phyloP scores from a whole-genome alignment of 2,797 vertebrate species.

The Spea hammondii region DNA sequence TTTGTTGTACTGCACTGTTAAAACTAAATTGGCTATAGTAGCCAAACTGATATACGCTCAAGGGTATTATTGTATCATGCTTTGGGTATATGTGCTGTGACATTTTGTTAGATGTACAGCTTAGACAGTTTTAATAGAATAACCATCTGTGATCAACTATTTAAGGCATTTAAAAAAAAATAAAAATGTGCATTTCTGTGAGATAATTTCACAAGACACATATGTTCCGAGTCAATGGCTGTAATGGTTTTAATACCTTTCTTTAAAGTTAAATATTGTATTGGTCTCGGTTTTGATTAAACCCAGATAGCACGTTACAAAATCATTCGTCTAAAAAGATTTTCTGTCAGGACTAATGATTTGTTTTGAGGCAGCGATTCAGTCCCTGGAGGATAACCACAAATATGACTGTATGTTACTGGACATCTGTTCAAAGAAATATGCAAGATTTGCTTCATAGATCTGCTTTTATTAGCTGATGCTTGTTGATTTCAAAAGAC shows the following conservation, averaged over 20 bases:
- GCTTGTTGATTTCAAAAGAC: too few relatives aligned
- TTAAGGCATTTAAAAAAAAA: conserved; percentile 53
- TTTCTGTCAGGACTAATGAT: conserved; percentile 42
- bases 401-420: conserved; percentile 32
- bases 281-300: conserved; percentile 32
- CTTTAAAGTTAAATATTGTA: conserved; percentile 21
- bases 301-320: conserved; percentile 29
- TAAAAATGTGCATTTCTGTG: conserved; percentile 11
- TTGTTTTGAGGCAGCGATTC: conserved; percentile 27
- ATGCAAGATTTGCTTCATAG: conserved; percentile 4
- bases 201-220: conserved; percentile 4
- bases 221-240: conserved; percentile 27
- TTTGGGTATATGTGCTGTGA: conserved; percentile 63
- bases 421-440: conserved; percentile 40
- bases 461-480: too few relatives aligned
- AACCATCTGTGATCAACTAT: conserved; percentile 67
- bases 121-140: conserved; percentile 62
- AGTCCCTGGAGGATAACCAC: conserved; percentile 18
- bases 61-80: conserved; percentile 61
- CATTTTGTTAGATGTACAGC: conserved; percentile 60
- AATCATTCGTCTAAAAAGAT: conserved; percentile 37
- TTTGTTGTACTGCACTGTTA: conserved; percentile 9
- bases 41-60: conserved; percentile 57
- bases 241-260: conserved; percentile 12
- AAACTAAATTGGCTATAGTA: conserved; percentile 52